These are phyloP conservation scores for Tromatobia lineatoria DNA, from an alignment of 2,888 invertebrate species.

Conservation along the genomic window DNA sequence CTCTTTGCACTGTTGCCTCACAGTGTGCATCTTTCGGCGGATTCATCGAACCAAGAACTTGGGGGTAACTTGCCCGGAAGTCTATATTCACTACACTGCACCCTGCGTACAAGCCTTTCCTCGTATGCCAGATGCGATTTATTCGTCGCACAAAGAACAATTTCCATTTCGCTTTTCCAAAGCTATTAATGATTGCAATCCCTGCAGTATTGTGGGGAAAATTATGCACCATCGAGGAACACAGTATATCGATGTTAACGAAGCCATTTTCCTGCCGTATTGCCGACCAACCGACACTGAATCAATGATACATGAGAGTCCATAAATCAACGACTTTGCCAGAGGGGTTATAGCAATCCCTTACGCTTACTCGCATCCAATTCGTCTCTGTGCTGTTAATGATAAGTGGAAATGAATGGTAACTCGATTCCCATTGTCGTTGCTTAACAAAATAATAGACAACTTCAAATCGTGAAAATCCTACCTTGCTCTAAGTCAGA, in stretches of 20 bases:
- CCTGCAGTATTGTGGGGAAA: background rate
- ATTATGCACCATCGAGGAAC: background rate
- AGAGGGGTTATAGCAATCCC: background rate
- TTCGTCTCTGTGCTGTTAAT: background rate
- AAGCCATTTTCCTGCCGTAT: background rate
- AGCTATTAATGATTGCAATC: background rate
- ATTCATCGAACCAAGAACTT: slow-evolving; percentile 45
- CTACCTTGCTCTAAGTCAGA: too few relatives aligned
- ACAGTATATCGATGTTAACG: slow-evolving; percentile 10
- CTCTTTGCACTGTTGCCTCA: slow-evolving; percentile 18
- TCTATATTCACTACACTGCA: slow-evolving; percentile 28
- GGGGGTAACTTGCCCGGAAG: slow-evolving; percentile 55
- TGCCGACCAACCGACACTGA: background rate
- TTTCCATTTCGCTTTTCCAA: slow-evolving; percentile 33
- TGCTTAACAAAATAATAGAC: background rate
- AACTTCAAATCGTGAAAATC: background rate
- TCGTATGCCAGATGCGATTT: slow-evolving; percentile 44
- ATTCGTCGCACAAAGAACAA: slow-evolving; percentile 13
- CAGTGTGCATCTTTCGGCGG: slow-evolving; percentile 33
- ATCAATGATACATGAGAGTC: background rate
- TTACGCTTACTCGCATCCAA: slow-evolving; percentile 12
- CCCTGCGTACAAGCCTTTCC: slow-evolving; percentile 28
- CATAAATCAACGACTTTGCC: slow-evolving; percentile 9
- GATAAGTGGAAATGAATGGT: background rate
- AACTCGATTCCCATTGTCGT: background rate